These are phyloP conservation scores for Ectobius pallidus DNA, from an alignment of 2,888 invertebrate genomes.

Conservation along the genomic window DNA sequence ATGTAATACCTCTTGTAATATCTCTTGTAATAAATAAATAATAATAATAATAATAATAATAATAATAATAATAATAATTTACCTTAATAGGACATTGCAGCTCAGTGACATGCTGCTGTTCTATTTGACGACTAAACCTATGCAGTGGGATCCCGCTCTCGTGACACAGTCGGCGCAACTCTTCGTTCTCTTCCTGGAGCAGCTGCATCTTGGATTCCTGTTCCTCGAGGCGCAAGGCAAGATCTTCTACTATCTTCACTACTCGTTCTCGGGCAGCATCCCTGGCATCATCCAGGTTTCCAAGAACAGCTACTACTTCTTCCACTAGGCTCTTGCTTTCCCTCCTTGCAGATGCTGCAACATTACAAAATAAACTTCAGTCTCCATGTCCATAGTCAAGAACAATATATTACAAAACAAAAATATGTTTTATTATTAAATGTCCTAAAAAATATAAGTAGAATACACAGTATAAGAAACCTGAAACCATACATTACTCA, in stretches of 20 bases:
- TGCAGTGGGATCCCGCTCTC: constrained; percentile 41
- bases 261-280: constrained; percentile 49
- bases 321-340: constrained; percentile 46
- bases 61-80: too few relatives aligned
- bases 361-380: too few relatives aligned
- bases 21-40: too few relatives aligned
- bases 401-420: too few relatives aligned
- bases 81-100: constrained; percentile 33
- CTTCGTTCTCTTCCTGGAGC: constrained; percentile 43
- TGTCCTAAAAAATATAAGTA: too few relatives aligned
- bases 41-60: too few relatives aligned
- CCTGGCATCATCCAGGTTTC: constrained; percentile 49
- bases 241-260: constrained; percentile 48
- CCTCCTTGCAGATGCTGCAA: background rate
- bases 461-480: too few relatives aligned
- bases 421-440: too few relatives aligned
- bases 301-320: constrained; percentile 50
- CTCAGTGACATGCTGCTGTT: constrained; percentile 37
- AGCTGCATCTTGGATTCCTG: constrained; percentile 46
- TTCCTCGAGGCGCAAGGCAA: constrained; percentile 46
- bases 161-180: constrained; percentile 42
- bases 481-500: too few relatives aligned
- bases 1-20: too few relatives aligned
- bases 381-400: too few relatives aligned
- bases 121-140: too few relatives aligned